These are phyloP conservation scores for Drosophila willistoni DNA, from an alignment of 1,140 invertebrate genomes.

Conservation along the genomic window DNA sequence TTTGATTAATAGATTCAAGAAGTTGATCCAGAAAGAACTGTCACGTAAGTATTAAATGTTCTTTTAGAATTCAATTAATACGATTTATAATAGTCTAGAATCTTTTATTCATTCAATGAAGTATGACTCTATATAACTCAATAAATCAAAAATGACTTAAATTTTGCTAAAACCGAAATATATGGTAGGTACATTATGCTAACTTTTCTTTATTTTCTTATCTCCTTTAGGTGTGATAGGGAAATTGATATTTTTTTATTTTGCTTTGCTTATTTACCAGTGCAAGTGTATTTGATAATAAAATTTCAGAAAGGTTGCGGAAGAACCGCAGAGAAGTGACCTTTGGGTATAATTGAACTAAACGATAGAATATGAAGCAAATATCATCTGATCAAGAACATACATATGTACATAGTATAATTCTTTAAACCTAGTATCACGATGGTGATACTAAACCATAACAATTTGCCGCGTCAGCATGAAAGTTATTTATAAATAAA, in stretches of 20 bases:
- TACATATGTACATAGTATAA: not conserved
- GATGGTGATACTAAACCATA: not conserved
- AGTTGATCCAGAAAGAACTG: no score
- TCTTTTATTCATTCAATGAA: not conserved
- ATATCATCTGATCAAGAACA: no score
- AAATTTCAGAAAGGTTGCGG: not conserved
- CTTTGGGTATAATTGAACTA: not conserved
- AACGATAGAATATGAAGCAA: not conserved
- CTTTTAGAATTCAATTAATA: no score
- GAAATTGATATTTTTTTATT: not conserved
- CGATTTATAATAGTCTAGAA: no score
- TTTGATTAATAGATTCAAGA: no score
- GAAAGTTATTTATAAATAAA: conserved; percentile 1
- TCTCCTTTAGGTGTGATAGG: not conserved
- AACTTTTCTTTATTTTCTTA: no score
- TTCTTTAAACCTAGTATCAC: not conserved
- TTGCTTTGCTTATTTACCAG: not conserved
- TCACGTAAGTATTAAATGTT: no score
- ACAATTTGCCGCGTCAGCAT: not conserved
- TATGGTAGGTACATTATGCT: not conserved
- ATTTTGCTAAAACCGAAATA: not conserved
- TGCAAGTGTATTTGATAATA: not conserved
- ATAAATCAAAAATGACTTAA: not conserved
- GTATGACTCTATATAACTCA: not conserved
- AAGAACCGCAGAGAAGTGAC: not conserved